Percentiles rank a stretch among this genome's conserved stretches.
phyloP scores from a whole-genome alignment of 2,113 vertebrate genomes.

The Coregonus clupeaformis region DNA sequence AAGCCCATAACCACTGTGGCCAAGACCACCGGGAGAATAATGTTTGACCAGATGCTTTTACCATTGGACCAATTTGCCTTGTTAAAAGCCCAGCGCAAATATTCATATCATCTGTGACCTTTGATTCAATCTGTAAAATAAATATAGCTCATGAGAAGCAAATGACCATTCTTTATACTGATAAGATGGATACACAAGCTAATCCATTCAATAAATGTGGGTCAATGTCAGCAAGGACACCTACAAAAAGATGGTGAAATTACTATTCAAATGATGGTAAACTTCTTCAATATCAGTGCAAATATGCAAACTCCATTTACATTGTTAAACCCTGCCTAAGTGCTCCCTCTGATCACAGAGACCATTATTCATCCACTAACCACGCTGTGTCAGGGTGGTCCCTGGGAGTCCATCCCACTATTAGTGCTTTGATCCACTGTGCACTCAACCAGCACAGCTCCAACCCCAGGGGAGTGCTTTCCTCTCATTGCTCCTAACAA shows the following conservation, averaged over 20 bases:
- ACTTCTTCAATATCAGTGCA: not conserved
- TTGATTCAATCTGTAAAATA: slow-evolving; percentile 16
- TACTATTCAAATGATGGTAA: not conserved
- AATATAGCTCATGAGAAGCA: slow-evolving; percentile 9
- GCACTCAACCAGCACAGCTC: slow-evolving; percentile 63
- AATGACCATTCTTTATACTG: slow-evolving; percentile 26
- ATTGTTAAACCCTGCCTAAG: slow-evolving; percentile 17
- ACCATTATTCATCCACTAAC: slow-evolving; percentile 71
- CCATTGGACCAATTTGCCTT: not conserved
- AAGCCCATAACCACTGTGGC: not conserved
- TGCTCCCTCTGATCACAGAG: slow-evolving; percentile 47
- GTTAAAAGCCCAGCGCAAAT: slow-evolving; percentile 25
- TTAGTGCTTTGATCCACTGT: slow-evolving; percentile 76
- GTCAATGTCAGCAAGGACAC: slow-evolving; percentile 24
- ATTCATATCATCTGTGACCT: slow-evolving; percentile 31
- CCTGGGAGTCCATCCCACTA: slow-evolving; percentile 66
- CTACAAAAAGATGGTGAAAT: not conserved
- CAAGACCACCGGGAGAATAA: not conserved
- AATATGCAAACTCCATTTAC: no score
- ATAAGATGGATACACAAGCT: slow-evolving; percentile 14
- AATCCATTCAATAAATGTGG: not conserved
- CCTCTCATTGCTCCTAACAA: slow-evolving; percentile 75
- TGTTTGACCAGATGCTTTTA: slow-evolving; percentile 34
- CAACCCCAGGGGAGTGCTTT: slow-evolving; percentile 63
- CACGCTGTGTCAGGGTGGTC: slow-evolving; percentile 61